Base-by-base conservation (phyloP, 2,797 vertebrate genomes). In the Phataginus tricuspis region DNA sequence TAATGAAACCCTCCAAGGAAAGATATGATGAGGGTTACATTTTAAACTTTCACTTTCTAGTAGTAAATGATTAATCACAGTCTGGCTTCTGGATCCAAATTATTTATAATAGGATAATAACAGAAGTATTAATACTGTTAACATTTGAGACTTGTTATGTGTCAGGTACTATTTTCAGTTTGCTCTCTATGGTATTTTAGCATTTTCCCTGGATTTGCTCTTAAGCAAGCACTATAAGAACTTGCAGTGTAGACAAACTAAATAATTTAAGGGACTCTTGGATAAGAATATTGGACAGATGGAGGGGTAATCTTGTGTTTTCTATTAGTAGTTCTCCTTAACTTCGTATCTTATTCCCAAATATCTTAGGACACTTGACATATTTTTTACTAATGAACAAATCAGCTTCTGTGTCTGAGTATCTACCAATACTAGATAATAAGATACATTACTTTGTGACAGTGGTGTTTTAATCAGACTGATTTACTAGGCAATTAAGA, bases 391-490 rank as follows among this genome's bases (percentile, higher is more conserved):
- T 39, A 85, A 51, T 45, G 21, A 94, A 74, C 69, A 82, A 57
- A 59, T 86, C 45, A 84, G 34, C 15, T 80, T 91, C 55, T 83
- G 1, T 42, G 18, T 61, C 59, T 89, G 53, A 39, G 7, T 61
- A 86, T 45, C 21, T 19, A 49, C 9, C 12, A 14, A 25, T n/a
- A 64, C 72, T 68, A 96, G 34, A 14, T 31, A 61, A 19, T 23
- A 74, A 61, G 15, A 85, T 8, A 31, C 7, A 79, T 86, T 63
- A 84, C n/a, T 86, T 74, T 66, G 37, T 57, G 61, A 84, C 31
- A 96, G 4, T 63, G 12, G 34, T 77, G 15, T 64, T 91, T 84
- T 86, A 79, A 71, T 93, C 37, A 90, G 45, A 89, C 82, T 55
- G 15, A 55, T 68, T 94, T 63, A 53, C 34, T 69, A 37, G 8